Percentiles rank a stretch among this genome's conserved stretches.
These are phyloP conservation scores for Folsomia candida DNA, from an alignment of 2,888 invertebrate species.

Conservation along the genomic window DNA sequence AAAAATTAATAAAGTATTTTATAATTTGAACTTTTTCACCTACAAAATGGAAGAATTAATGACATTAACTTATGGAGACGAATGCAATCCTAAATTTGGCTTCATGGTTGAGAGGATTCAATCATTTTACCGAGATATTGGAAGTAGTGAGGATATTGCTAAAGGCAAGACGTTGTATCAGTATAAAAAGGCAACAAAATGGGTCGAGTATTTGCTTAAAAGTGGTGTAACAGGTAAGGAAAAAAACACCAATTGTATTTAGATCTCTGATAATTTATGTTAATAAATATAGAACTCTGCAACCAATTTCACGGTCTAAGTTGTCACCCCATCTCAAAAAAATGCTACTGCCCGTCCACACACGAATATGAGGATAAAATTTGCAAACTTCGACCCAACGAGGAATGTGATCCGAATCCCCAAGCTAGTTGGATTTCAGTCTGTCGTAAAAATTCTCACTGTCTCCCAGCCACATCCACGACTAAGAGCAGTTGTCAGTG, in stretches of 20 bases:
- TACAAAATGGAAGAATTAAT: constrained; percentile 21
- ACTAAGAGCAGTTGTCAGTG: not conserved
- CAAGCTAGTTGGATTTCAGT: constrained; percentile 17
- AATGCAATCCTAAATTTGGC: constrained; percentile 14
- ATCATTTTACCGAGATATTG: constrained; percentile 22
- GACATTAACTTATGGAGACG: constrained; percentile 12
- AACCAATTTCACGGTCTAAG: constrained; percentile 18
- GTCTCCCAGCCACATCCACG: not conserved
- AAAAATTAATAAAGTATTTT: constrained; percentile 13
- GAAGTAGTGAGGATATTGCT: constrained; percentile 12
- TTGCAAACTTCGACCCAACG: constrained; percentile 13
- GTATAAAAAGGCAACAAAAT: constrained; percentile 19
- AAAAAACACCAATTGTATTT: not conserved
- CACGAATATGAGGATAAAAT: constrained; percentile 19
- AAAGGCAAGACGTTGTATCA: constrained; percentile 16
- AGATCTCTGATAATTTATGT: not conserved
- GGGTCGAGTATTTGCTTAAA: constrained; percentile 20
- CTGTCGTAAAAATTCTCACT: constrained; percentile 15
- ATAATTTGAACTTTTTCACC: constrained; percentile 19
- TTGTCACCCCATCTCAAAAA: constrained; percentile 16
- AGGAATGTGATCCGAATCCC: constrained; percentile 22
- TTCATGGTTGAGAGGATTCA: constrained; percentile 21
- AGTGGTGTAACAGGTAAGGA: constrained; percentile 9
- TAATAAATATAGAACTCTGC: constrained; percentile 13
- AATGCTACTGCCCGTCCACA: constrained; percentile 22